phyloP scores from a whole-genome alignment of 2,797 vertebrate species.

The Cirrhinus mrigala region DNA sequence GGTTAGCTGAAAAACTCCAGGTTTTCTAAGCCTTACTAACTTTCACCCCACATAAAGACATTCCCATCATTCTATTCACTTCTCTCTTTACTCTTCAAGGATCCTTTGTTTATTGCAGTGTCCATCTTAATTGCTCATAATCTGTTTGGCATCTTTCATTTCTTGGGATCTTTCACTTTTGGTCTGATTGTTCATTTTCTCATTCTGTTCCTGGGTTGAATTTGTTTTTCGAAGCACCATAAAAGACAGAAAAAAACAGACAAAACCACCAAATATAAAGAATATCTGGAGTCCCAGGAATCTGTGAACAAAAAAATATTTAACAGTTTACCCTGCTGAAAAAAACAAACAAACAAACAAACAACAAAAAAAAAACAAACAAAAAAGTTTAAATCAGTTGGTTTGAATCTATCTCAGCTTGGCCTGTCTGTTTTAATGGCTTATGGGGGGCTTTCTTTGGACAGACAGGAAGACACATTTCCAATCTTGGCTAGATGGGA shows the following conservation, averaged over 20 bases:
- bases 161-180: slow-evolving; percentile 23
- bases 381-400: not conserved
- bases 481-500: not conserved
- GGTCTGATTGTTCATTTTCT: slow-evolving; percentile 48
- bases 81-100: not conserved
- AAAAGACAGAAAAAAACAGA: slow-evolving; percentile 74
- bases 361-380: no score
- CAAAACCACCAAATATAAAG: slow-evolving; percentile 72
- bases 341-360: not conserved
- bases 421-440: not conserved
- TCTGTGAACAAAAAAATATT: slow-evolving; percentile 61
- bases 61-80: not conserved
- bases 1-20: not conserved
- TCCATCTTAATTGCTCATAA: slow-evolving; percentile 29
- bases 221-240: slow-evolving; percentile 65
- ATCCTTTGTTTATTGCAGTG: slow-evolving; percentile 7
- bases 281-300: slow-evolving; percentile 77
- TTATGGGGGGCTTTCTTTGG: not conserved
- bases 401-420: not conserved
- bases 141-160: slow-evolving; percentile 37
- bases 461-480: not conserved
- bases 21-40: not conserved
- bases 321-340: not conserved
- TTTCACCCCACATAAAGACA: not conserved
- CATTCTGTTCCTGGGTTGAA: not conserved